phyloP scores from a whole-genome alignment of 1,140 invertebrate genomes.

The Temnothorax nylanderi region DNA sequence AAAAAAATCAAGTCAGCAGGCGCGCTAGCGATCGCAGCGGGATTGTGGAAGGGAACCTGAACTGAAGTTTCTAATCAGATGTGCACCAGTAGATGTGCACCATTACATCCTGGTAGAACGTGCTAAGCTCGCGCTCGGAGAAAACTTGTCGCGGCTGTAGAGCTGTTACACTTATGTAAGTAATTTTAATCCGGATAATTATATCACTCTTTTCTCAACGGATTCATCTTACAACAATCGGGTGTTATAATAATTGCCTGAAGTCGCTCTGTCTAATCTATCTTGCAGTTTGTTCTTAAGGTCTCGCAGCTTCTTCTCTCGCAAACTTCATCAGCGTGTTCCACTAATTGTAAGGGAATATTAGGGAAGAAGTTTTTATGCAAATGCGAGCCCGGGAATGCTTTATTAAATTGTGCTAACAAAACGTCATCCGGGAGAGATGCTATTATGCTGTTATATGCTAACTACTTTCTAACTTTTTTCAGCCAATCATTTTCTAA shows the following conservation, averaged over 20 bases:
- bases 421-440: background rate
- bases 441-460: background rate
- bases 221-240: background rate
- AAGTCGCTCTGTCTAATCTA: background rate
- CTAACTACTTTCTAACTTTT: conserved; percentile 24
- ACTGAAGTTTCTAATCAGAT: background rate
- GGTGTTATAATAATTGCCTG: background rate
- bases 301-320: background rate
- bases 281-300: background rate
- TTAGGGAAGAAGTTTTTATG: background rate
- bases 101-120: background rate
- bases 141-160: background rate
- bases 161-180: background rate
- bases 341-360: background rate
- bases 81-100: background rate
- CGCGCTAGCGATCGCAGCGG: background rate
- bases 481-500: background rate
- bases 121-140: background rate
- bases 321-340: background rate
- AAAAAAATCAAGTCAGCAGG: conserved; percentile 3
- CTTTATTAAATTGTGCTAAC: background rate
- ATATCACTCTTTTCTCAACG: conserved; percentile 7
- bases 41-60: conserved; percentile 26
- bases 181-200: conserved; percentile 2
- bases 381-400: background rate